Conservation (phyloP, 2,797 vertebrate species). For the Acomys russatus region DNA sequence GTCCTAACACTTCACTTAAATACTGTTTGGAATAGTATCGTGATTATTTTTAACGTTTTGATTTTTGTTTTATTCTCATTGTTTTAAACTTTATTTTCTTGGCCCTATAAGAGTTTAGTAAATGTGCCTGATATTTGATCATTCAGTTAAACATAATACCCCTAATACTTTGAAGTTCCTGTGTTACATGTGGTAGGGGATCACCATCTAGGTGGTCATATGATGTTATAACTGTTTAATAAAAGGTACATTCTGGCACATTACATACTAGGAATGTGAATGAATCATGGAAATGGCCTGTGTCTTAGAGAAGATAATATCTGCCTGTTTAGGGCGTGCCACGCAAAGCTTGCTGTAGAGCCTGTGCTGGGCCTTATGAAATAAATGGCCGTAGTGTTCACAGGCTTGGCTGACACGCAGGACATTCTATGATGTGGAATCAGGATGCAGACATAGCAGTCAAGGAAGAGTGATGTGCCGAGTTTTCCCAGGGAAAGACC, state of each 20-base stretch:
- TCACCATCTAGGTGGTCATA: neutral
- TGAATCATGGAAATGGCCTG: neutral
- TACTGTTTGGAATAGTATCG: neutral
- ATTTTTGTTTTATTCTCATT: slow-evolving; percentile 25
- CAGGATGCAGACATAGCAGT: neutral
- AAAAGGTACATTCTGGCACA: neutral
- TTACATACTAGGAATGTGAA: neutral
- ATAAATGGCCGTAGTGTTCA: neutral
- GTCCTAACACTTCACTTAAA: slow-evolving; percentile 28
- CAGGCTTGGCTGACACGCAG: neutral
- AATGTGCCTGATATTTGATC: neutral
- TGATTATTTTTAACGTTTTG: neutral
- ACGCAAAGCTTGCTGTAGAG: neutral
- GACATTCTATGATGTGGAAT: neutral
- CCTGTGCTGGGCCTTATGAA: neutral
- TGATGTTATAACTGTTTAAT: neutral
- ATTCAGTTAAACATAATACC: slow-evolving; percentile 7
- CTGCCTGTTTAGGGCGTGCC: neutral
- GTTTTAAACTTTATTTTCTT: slow-evolving; percentile 32
- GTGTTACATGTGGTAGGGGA: neutral
- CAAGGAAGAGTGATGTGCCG: neutral
- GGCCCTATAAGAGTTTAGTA: neutral
- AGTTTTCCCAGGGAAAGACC: neutral
- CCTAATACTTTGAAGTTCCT: neutral
- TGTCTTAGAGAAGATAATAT: neutral